A percentile compares a stretch with the other conserved stretches of the same genome.
Conservation (phyloP, 1,140 invertebrate genomes). For the Ips typographus region DNA sequence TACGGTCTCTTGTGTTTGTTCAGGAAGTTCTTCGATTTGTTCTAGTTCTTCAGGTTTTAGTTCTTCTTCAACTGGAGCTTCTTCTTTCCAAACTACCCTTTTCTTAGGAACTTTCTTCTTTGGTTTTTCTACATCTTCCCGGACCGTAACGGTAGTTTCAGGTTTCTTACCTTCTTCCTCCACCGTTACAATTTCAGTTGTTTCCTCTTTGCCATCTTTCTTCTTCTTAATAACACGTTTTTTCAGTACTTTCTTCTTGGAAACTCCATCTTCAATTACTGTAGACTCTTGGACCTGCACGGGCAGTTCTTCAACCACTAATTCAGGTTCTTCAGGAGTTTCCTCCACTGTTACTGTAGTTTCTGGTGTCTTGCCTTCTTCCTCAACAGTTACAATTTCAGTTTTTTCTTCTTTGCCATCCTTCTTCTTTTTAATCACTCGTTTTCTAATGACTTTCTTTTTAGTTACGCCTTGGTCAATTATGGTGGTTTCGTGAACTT, state of each 20-base stretch:
- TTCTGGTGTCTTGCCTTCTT: constrained; percentile 46
- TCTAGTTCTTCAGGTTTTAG: constrained; percentile 37
- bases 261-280: constrained; percentile 42
- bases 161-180: constrained; percentile 29
- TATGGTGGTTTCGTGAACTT: constrained; percentile 46
- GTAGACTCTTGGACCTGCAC: constrained; percentile 39
- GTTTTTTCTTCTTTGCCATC: constrained; percentile 44
- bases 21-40: constrained; percentile 43
- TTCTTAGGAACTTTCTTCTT: constrained; percentile 34
- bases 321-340: constrained; percentile 30
- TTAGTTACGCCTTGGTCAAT: constrained; percentile 41
- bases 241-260: constrained; percentile 41
- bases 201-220: constrained; percentile 41
- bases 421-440: constrained; percentile 45
- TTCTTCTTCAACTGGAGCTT: constrained; percentile 41
- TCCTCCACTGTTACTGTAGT: constrained; percentile 36
- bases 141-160: constrained; percentile 44
- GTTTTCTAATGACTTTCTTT: constrained; percentile 46
- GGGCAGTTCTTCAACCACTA: constrained; percentile 45
- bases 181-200: constrained; percentile 44
- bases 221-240: constrained; percentile 43
- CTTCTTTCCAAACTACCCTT: background rate
- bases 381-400: constrained; percentile 49
- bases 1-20: constrained; percentile 50
- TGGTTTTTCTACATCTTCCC: constrained; percentile 44